A percentile compares a stretch with the other conserved stretches of the same genome.
phyloP scores from a whole-genome alignment of 2,888 invertebrate genomes.

The Noctua janthe region DNA sequence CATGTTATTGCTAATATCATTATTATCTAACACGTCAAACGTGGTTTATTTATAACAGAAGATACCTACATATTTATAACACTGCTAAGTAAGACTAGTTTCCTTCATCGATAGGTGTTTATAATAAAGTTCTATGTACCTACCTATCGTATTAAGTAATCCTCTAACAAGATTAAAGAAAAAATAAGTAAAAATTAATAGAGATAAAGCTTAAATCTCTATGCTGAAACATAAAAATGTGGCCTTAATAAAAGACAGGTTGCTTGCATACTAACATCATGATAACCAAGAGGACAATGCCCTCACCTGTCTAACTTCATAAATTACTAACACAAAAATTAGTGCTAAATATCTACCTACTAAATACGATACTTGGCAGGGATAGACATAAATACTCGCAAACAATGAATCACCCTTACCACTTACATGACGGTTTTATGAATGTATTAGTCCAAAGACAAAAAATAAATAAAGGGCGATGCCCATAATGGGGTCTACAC shows the following conservation, averaged over 20 bases:
- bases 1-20: constrained; percentile 25
- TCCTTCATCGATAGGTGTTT: background rate
- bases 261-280: constrained; percentile 14
- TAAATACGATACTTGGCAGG: constrained; percentile 4
- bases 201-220: constrained; percentile 5
- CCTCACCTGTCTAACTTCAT: constrained; percentile 17
- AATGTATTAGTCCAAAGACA: constrained; percentile 1
- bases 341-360: background rate
- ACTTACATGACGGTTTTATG: background rate
- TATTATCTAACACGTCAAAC: constrained; percentile 8
- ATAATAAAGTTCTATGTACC: background rate
- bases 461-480: constrained; percentile 3
- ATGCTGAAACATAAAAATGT: background rate
- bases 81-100: constrained; percentile 9
- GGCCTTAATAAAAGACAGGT: constrained; percentile 13
- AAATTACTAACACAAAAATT: constrained; percentile 2
- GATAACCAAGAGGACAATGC: constrained; percentile 22
- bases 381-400: background rate
- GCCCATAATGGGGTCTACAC: constrained; percentile 15
- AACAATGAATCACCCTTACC: constrained; percentile 20
- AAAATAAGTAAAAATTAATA: background rate
- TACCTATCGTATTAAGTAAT: background rate
- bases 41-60: constrained; percentile 7
- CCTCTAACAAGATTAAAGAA: background rate
- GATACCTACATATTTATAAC: background rate